These are phyloP conservation scores for Fopius arisanus DNA, from an alignment of 1,140 invertebrate species.

Conservation along the genomic window DNA sequence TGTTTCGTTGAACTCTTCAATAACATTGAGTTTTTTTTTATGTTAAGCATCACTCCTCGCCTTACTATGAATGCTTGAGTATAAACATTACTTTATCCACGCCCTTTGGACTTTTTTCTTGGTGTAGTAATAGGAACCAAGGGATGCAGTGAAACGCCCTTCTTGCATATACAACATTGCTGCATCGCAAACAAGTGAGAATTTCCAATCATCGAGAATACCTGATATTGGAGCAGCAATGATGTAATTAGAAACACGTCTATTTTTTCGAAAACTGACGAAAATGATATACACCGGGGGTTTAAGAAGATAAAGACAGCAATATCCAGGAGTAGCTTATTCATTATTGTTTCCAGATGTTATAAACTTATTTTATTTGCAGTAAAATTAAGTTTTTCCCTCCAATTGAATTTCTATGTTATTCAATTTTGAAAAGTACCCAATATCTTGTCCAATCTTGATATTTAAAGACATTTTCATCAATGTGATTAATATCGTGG, in stretches of 20 bases:
- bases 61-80: neutral
- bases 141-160: neutral
- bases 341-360: neutral
- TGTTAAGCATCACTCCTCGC: neutral
- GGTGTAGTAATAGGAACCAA: neutral
- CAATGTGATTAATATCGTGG: neutral
- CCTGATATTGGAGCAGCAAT: neutral
- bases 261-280: neutral
- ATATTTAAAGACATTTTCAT: neutral
- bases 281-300: neutral
- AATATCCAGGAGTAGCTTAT: conserved; percentile 1
- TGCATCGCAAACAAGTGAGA: neutral
- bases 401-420: neutral
- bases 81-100: neutral
- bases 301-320: neutral
- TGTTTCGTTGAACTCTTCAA: neutral
- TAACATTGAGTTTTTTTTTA: neutral
- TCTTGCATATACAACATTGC: neutral
- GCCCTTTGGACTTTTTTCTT: neutral
- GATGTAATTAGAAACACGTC: conserved; percentile 25
- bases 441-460: neutral
- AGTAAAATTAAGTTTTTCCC: neutral
- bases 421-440: neutral
- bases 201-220: conserved; percentile 17
- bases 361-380: neutral